phyloP scores from a whole-genome alignment of 2,797 vertebrate genomes.

The Setipinna tenuifilis region DNA sequence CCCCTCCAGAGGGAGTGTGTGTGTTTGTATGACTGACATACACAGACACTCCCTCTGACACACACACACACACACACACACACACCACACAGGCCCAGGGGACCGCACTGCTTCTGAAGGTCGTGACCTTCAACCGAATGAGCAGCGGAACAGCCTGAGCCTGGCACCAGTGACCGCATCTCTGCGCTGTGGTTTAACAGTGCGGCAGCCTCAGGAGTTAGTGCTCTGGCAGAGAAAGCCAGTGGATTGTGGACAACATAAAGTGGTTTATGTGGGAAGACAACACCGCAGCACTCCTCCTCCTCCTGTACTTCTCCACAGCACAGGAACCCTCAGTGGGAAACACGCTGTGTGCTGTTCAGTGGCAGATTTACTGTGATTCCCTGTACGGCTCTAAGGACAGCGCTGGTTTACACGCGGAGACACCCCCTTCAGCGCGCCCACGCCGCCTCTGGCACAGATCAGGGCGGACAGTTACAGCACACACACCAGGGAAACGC shows the following conservation, averaged over 20 bases:
- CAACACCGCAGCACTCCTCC: too few relatives aligned
- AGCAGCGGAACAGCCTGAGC: not conserved
- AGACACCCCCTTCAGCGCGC: not conserved
- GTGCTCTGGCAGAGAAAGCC: not conserved
- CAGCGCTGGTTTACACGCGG: not conserved
- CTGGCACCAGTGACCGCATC: too few relatives aligned
- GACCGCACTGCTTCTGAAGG: not conserved
- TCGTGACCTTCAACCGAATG: not conserved
- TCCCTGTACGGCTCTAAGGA: not conserved
- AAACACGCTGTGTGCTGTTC: not conserved
- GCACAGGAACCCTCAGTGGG: too few relatives aligned
- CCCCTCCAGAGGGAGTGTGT: not conserved
- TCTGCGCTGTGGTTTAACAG: not conserved
- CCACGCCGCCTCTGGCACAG: not conserved
- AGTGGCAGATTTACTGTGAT: not conserved
- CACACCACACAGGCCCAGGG: not conserved
- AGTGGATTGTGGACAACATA: not conserved
- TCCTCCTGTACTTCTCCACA: too few relatives aligned
- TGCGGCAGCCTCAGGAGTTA: not conserved
- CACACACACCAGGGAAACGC: conserved; percentile 26
- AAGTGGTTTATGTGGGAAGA: not conserved
- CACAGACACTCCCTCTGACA: too few relatives aligned
- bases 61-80: not conserved
- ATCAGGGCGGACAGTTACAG: conserved; percentile 34
- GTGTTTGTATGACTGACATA: not conserved